Evolutionary conservation across 2,797 vertebrate species (phyloP), one percentile per base, ranked within the genome.

Genomic region (Spinibarbus caldwelli): DNA sequence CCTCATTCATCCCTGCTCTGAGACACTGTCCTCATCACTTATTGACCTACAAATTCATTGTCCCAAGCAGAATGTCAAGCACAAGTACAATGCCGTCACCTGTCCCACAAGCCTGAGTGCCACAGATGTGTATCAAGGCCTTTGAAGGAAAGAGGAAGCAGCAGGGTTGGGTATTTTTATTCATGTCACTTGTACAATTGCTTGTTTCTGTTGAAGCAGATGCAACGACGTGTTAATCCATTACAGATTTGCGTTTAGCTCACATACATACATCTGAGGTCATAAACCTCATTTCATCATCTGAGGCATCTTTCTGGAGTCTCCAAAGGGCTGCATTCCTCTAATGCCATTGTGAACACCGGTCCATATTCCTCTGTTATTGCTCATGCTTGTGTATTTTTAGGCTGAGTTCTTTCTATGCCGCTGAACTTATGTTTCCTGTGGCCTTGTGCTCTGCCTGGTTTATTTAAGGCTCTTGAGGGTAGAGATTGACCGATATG

Each of bases 381-480:
- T 87, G 77, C 36, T 83, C 29, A 64, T 73, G 84, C 47, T 78
- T 71, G 54, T 86, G 82, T 85, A 86, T 89, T 89, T 90, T 87
- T 86, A 86, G 80, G 3, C 49, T 80, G 87, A 59, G 86, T 83
- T 73, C 31, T 57, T 82, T 78, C 85, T 78, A 10, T 54, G n/a
- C 59, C 0, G 14, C 19, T 52, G 21, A 83, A 84, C 41, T 52
- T 23, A 70, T 41, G n/a, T 83, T 85, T 86, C 72, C 78, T 86
- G 82, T 78, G 83, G 38, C 85, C 80, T 70, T 83, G 85, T 76
- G 66, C 72, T 76, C 72, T 57, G 66, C 89, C 81, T 80, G 72
- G 66, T 86, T 88, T 80, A 83, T 86, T 77, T 83, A 82, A 85
- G 68, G 71, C n/a, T 36, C 81, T 23, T n/a, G 71, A n/a, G n/a